phyloP scores from a whole-genome alignment of 2,113 vertebrate genomes.

The Gambusia affinis region DNA sequence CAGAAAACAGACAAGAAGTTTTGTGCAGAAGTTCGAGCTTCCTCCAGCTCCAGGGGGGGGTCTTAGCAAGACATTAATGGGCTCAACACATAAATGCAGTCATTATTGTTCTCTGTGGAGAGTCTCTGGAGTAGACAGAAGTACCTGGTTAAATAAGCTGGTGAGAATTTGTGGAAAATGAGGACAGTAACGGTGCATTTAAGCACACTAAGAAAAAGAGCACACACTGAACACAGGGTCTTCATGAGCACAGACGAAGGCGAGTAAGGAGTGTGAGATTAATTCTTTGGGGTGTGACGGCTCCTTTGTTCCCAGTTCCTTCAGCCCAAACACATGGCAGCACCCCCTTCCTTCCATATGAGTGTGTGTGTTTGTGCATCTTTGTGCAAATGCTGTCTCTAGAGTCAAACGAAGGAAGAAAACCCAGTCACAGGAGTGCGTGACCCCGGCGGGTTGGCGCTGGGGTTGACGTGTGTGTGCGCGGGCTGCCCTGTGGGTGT shows the following conservation, averaged over 20 bases:
- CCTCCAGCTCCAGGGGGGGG: slow-evolving; percentile 6
- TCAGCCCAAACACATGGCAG: slow-evolving; percentile 40
- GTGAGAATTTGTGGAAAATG: slow-evolving; percentile 26
- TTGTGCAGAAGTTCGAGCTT: slow-evolving; percentile 61
- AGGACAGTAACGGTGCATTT: slow-evolving; percentile 44
- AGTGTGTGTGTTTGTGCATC: slow-evolving; percentile 27
- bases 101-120: slow-evolving; percentile 36
- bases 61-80: slow-evolving; percentile 26
- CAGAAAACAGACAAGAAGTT: slow-evolving; percentile 46
- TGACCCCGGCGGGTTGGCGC: slow-evolving; percentile 80
- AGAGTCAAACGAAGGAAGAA: slow-evolving; percentile 94
- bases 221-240: slow-evolving; percentile 51
- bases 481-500: slow-evolving; percentile 87
- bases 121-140: slow-evolving; percentile 48
- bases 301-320: slow-evolving; percentile 41
- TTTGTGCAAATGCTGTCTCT: slow-evolving; percentile 51
- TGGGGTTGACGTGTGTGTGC: slow-evolving; percentile 68
- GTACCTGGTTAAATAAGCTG: slow-evolving; percentile 17
- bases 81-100: slow-evolving; percentile 4
- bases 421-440: slow-evolving; percentile 95
- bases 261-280: slow-evolving; percentile 55
- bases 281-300: slow-evolving; percentile 54
- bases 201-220: slow-evolving; percentile 58
- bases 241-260: slow-evolving; percentile 55
- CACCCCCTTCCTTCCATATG: slow-evolving; percentile 19